Evolutionary conservation across 2,888 invertebrate genomes (phyloP).

Genomic region (Cosmopolites sordidus): DNA sequence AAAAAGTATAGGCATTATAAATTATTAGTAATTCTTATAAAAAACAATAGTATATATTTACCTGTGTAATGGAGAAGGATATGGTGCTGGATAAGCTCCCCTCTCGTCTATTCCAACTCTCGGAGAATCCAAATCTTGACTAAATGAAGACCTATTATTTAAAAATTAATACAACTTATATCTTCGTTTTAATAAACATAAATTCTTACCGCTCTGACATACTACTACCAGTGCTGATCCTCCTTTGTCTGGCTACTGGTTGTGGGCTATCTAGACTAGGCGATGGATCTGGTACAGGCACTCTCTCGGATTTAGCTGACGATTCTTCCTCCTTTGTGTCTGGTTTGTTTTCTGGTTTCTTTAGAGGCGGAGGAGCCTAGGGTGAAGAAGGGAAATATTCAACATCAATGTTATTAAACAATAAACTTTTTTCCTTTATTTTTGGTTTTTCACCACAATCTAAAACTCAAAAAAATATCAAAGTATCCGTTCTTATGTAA

Average conservation of each 20-base stretch:
- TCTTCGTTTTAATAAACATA: too few relatives aligned
- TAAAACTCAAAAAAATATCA: too few relatives aligned
- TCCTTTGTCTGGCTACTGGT: constrained; percentile 55
- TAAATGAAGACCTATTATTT: constrained; percentile 61
- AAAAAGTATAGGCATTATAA: background rate
- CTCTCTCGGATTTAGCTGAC: constrained; percentile 46
- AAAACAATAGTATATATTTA: constrained; percentile 3
- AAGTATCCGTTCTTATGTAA: too few relatives aligned
- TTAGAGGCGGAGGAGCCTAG: constrained; percentile 53
- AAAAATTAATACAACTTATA: too few relatives aligned
- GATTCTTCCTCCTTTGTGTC: constrained; percentile 44
- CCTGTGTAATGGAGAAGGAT: constrained; percentile 64
- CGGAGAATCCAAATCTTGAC: constrained; percentile 72
- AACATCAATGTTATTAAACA: too few relatives aligned
- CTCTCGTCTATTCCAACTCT: constrained; percentile 60
- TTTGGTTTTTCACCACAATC: too few relatives aligned
- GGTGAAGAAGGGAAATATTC: too few relatives aligned
- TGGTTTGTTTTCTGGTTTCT: constrained; percentile 58
- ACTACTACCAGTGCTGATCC: constrained; percentile 75
- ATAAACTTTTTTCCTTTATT: too few relatives aligned
- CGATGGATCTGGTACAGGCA: constrained; percentile 36
- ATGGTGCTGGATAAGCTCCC: constrained; percentile 64
- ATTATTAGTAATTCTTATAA: background rate
- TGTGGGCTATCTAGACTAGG: constrained; percentile 46
- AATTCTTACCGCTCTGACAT: constrained; percentile 59